Percentiles rank a stretch among this genome's conserved stretches.
Evolutionary conservation across 2,113 vertebrate genomes (phyloP).

Genomic region (Carassius auratus): DNA sequence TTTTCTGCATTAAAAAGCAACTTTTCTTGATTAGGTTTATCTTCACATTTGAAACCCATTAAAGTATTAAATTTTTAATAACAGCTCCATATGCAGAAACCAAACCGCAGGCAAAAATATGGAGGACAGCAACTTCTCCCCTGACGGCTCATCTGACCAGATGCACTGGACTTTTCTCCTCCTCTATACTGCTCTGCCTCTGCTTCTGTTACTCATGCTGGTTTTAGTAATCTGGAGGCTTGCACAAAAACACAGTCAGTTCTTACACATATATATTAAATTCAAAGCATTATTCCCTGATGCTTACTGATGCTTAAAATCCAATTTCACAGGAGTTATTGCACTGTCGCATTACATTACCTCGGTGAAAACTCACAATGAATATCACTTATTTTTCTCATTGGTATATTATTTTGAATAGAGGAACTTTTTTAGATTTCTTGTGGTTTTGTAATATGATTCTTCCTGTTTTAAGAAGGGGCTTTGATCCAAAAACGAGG

Average conservation of each 20-base stretch:
- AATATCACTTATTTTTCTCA: not conserved
- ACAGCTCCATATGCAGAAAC: not conserved
- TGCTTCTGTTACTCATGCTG: conserved; percentile 33
- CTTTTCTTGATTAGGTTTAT: not conserved
- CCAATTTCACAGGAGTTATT: conserved; percentile 4
- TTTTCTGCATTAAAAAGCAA: not conserved
- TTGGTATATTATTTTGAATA: not conserved
- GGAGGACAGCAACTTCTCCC: not conserved
- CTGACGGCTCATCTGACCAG: not conserved
- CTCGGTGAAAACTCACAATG: too few relatives aligned
- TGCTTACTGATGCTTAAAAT: conserved; percentile 27
- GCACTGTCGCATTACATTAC: not conserved
- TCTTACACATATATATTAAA: not conserved
- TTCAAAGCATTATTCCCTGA: not conserved
- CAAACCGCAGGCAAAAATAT: not conserved
- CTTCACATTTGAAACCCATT: not conserved
- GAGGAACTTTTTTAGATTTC: not conserved
- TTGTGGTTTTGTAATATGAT: not conserved
- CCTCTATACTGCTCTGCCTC: not conserved
- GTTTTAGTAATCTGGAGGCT: conserved; percentile 38
- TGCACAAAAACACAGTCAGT: conserved; percentile 15
- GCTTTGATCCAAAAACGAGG: not conserved
- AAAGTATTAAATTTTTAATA: not conserved
- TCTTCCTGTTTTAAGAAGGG: not conserved
- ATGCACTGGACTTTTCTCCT: not conserved